These are phyloP conservation scores for Callipepla squamata DNA, from an alignment of 2,113 vertebrate genomes.

Conservation along the genomic window DNA sequence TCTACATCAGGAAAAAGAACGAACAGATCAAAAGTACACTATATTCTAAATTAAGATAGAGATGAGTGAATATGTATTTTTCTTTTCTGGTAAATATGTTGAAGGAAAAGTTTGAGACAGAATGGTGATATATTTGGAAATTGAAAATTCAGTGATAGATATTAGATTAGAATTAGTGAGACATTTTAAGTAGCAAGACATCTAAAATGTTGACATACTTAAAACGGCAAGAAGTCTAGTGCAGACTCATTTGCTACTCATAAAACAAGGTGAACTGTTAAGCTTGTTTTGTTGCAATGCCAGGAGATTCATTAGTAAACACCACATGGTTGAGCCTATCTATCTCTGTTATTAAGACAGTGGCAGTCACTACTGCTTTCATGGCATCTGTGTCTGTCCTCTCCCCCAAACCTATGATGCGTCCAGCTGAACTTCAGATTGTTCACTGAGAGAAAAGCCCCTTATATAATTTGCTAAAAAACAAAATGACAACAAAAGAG, in stretches of 20 bases:
- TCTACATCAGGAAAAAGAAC: not conserved
- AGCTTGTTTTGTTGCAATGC: not conserved
- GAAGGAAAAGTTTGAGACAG: slow-evolving; percentile 6
- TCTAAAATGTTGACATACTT: not conserved
- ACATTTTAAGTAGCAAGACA: not conserved
- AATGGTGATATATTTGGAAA: slow-evolving; percentile 26
- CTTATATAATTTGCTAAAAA: not conserved
- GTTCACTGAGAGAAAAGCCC: not conserved
- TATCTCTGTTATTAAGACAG: not conserved
- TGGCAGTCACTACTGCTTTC: not conserved
- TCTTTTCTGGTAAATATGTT: not conserved
- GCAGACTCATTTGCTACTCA: not conserved
- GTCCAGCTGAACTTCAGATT: not conserved
- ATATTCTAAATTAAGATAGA: slow-evolving; percentile 26
- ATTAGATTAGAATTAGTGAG: not conserved
- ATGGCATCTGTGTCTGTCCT: not conserved
- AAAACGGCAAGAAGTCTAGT: not conserved
- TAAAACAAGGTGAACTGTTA: not conserved
- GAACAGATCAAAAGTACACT: not conserved
- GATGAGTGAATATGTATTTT: slow-evolving; percentile 16
- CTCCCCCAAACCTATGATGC: fast-evolving
- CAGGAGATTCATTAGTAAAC: not conserved
- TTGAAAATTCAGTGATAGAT: slow-evolving; percentile 5
- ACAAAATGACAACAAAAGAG: not conserved
- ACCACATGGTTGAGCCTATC: fast-evolving